Percentiles rank a stretch among this genome's conserved stretches.
Evolutionary conservation across 2,113 vertebrate species (phyloP).

Genomic region (Zapus hudsonius): DNA sequence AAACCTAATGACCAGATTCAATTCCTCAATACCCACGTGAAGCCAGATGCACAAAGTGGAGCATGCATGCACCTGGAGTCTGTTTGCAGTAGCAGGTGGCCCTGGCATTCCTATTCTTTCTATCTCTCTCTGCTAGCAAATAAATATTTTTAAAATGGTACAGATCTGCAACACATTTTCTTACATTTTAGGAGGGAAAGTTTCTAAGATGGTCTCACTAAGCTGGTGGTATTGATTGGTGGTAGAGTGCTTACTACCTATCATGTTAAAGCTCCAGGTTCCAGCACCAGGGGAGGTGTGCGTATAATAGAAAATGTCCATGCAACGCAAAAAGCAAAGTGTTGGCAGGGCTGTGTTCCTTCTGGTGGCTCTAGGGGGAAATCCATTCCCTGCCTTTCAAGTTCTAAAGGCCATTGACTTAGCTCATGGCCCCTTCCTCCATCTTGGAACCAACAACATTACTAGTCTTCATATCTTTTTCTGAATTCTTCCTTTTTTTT

Average conservation of each 20-base stretch:
- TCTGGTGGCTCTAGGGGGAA: neutral
- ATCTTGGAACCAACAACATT: neutral
- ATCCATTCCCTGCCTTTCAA: neutral
- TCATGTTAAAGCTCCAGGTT: neutral
- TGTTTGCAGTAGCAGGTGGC: too few relatives aligned
- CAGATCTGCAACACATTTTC: neutral
- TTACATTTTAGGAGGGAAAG: neutral
- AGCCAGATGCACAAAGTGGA: too few relatives aligned
- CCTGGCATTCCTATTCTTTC: too few relatives aligned
- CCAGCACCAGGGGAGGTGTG: neutral
- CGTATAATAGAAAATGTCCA: neutral
- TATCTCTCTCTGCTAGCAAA: too few relatives aligned
- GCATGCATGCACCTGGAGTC: too few relatives aligned
- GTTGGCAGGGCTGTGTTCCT: neutral
- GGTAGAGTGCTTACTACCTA: too few relatives aligned
- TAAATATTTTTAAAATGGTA: too few relatives aligned
- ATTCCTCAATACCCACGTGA: too few relatives aligned
- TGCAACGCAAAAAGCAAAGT: neutral
- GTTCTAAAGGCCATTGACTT: neutral
- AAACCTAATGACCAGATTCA: too few relatives aligned
- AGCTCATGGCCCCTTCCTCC: neutral
- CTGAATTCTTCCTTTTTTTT: too few relatives aligned
- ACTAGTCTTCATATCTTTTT: neutral
- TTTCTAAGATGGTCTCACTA: neutral
- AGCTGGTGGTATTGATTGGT: too few relatives aligned